phyloP scores from a whole-genome alignment of 2,797 vertebrate genomes.

The Capromys pilorides region DNA sequence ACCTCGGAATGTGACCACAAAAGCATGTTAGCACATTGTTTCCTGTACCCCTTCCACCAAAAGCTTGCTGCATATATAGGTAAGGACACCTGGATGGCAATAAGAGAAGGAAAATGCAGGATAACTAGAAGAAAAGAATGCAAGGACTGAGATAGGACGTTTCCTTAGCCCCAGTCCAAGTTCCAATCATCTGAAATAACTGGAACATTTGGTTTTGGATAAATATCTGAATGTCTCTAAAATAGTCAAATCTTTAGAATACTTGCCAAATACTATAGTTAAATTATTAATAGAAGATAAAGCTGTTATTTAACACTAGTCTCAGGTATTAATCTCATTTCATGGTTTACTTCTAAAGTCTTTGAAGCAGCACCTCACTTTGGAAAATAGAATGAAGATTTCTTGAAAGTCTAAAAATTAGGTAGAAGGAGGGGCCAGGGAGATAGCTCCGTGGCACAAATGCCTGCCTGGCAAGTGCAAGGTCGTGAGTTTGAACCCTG shows the following conservation, averaged over 20 bases:
- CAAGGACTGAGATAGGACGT: neutral
- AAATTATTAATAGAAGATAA: conserved; percentile 37
- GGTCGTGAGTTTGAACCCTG: too few relatives aligned
- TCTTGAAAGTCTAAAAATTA: conserved; percentile 17
- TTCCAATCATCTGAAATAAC: conserved; percentile 37
- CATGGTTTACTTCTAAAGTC: conserved; percentile 50
- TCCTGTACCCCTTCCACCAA: neutral
- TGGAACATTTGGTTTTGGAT: conserved; percentile 47
- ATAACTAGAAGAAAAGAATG: neutral
- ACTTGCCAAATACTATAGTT: neutral
- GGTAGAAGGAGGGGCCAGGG: neutral
- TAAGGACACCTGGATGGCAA: neutral
- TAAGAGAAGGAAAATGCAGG: neutral
- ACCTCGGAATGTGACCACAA: neutral
- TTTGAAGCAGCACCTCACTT: conserved; percentile 25
- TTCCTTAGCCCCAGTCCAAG: conserved; percentile 14
- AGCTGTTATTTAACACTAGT: conserved; percentile 43
- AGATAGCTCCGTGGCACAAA: too few relatives aligned
- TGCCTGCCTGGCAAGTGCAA: too few relatives aligned
- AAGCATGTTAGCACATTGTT: neutral
- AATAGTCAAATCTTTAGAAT: conserved; percentile 35
- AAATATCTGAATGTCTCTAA: conserved; percentile 6
- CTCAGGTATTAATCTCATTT: conserved; percentile 42
- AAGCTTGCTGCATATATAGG: neutral
- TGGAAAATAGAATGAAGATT: conserved; percentile 23